Conservation (phyloP, 2,888 invertebrate genomes). For the Galeopsomyia nigrocyanea region DNA sequence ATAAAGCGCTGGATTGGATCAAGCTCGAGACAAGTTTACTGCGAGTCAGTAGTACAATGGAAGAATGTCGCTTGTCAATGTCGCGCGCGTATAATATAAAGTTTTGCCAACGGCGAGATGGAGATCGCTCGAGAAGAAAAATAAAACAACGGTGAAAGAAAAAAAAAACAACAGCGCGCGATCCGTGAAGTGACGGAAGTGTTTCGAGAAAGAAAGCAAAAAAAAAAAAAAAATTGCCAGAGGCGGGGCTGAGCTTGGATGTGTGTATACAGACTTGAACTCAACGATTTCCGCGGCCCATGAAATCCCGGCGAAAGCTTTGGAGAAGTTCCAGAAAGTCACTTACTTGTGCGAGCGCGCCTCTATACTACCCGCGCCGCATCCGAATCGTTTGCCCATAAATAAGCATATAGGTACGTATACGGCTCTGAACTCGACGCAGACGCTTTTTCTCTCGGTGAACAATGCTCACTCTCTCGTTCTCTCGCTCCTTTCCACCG, state of each 20-base stretch:
- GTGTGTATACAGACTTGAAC: background rate
- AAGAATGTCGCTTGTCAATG: too few species aligned
- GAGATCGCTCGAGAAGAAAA: background rate
- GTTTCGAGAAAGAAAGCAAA: too few species aligned
- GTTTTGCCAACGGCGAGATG: background rate
- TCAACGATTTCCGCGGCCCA: slow-evolving; percentile 35
- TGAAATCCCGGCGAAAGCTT: slow-evolving; percentile 40
- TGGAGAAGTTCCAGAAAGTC: slow-evolving; percentile 45
- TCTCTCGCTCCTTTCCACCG: background rate
- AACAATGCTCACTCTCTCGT: slow-evolving; percentile 19
- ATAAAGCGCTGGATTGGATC: too few species aligned
- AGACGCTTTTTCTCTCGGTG: background rate
- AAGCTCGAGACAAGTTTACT: too few species aligned
- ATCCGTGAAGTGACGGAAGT: background rate
- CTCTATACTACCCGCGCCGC: background rate
- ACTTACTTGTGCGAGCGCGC: slow-evolving; percentile 29
- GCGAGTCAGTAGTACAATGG: too few species aligned
- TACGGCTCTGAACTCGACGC: background rate
- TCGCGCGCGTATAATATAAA: background rate
- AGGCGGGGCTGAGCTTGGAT: background rate
- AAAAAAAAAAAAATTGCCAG: background rate
- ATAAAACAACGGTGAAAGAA: background rate
- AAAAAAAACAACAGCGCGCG: background rate
- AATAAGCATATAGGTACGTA: slow-evolving; percentile 37
- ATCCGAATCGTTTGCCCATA: slow-evolving; percentile 40